Base-by-base conservation (phyloP, 2,888 invertebrate species). In the Chrysina gloriosa region DNA sequence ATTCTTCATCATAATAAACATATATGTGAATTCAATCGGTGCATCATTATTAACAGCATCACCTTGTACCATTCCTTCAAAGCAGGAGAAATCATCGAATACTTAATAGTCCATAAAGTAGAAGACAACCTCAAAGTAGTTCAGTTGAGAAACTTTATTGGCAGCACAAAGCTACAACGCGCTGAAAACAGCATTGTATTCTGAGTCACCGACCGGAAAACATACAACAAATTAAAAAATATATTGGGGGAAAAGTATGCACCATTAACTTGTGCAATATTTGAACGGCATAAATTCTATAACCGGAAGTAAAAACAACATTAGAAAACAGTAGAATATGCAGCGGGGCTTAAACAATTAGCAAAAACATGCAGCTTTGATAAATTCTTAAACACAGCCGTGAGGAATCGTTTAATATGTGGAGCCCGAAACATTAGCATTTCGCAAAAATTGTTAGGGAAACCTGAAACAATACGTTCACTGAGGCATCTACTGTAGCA, bases 401-500 rank as follows among this genome's bases (percentile, higher is more conserved):
- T 71, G 14, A 45, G 65, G 6, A 69, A 71, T 36, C n/a, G 48
- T 25, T 52, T 70, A 9, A 65, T 70, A 3, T 48, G 65, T 36
- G 70, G 68, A 4, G 6, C 68, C 1, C 3, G 3, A 6, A 7
- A 39, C 3, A 3, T 7, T 39, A n/a, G 3, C 6, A 42, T 65
- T 16, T 65, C 65, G 14, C 36, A 45, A 14, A 65, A 65, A 36
- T 19, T 68, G 6, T 34, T 70, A 31, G 11, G 36, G 23, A 47
- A 64, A 56, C 52, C 52, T 21, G 25, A 14, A 27, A 23, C 36
- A 14, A 19, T 63, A 47, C 52, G 16, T 67, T 63, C 11, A n/a
- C 21, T 3, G 34, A 34, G 14, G 67, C 63, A 21, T 52, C 48
- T 63, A 21, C 6, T 2, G 25, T 67, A 7, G 63, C 67, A 9